Percentiles rank a stretch among this genome's conserved stretches.
These are phyloP conservation scores for Anthopleura sola DNA, from an alignment of 64 coral and sea anemone species.

Conservation along the genomic window DNA sequence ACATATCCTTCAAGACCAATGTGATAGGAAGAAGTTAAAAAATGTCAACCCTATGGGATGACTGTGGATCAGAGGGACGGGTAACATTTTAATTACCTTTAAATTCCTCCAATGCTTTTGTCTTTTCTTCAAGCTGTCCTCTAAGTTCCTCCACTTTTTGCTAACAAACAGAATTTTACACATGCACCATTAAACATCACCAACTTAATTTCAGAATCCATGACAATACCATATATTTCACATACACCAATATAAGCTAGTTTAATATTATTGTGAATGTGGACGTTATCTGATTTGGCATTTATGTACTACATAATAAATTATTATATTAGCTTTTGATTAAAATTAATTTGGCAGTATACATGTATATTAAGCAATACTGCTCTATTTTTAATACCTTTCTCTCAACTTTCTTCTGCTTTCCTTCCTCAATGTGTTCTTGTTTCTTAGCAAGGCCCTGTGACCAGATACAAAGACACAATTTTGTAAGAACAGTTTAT, in stretches of 20 bases:
- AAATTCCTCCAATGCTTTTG: slow-evolving; percentile 57
- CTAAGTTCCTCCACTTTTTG: slow-evolving; percentile 87
- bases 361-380: not conserved
- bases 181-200: not conserved
- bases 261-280: too few relatives aligned
- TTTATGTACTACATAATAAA: too few relatives aligned
- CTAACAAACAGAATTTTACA: slow-evolving; percentile 29
- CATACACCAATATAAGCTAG: too few relatives aligned
- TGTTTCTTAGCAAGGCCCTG: slow-evolving; percentile 64
- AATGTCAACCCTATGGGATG: too few relatives aligned
- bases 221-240: too few relatives aligned
- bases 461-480: not conserved
- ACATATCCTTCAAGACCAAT: too few relatives aligned
- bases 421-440: slow-evolving; percentile 54
- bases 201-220: not conserved
- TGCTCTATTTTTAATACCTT: slow-evolving; percentile 26
- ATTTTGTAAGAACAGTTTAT: not conserved
- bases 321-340: too few relatives aligned
- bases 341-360: too few relatives aligned
- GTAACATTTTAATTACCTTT: slow-evolving; percentile 53
- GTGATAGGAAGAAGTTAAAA: too few relatives aligned
- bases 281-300: too few relatives aligned
- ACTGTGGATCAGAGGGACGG: not conserved
- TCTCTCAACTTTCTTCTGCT: slow-evolving; percentile 61
- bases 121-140: slow-evolving; percentile 67